A percentile compares a stretch with the other conserved stretches of the same genome.
These are phyloP conservation scores for Cryptomyrus ogoouensis DNA, from an alignment of 2,113 vertebrate genomes.

Conservation along the genomic window DNA sequence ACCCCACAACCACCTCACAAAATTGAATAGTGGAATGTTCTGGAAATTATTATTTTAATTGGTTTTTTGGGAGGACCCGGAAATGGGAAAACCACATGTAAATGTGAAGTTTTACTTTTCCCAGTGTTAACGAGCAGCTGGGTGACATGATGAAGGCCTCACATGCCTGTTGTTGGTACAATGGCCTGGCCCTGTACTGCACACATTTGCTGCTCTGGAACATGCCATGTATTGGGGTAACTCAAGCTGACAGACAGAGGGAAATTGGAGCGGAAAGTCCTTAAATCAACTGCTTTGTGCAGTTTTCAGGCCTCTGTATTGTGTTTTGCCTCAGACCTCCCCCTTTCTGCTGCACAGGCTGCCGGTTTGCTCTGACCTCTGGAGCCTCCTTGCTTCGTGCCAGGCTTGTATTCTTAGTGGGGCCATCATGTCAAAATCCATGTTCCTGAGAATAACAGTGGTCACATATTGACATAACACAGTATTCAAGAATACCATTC, in stretches of 20 bases:
- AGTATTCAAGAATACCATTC: background rate
- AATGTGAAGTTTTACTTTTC: background rate
- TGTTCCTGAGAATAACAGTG: background rate
- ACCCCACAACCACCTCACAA: background rate
- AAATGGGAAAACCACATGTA: background rate
- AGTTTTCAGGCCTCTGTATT: background rate
- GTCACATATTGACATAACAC: background rate
- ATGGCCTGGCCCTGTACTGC: background rate
- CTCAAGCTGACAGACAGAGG: background rate
- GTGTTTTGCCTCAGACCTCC: background rate
- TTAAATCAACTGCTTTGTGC: background rate
- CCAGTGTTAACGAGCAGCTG: background rate
- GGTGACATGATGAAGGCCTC: background rate
- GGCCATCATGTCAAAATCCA: background rate
- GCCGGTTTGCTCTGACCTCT: background rate
- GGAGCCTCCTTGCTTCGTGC: background rate
- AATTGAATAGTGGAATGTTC: background rate
- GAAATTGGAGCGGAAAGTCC: background rate
- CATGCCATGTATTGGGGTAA: background rate
- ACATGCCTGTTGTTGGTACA: background rate
- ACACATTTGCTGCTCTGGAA: background rate
- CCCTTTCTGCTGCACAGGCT: background rate
- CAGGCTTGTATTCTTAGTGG: background rate
- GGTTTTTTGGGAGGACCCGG: background rate
- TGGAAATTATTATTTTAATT: background rate